A percentile compares a stretch with the other conserved stretches of the same genome.
These are phyloP conservation scores for Platynereis dumerilii DNA, from an alignment of 2,888 invertebrate species.

Conservation along the genomic window DNA sequence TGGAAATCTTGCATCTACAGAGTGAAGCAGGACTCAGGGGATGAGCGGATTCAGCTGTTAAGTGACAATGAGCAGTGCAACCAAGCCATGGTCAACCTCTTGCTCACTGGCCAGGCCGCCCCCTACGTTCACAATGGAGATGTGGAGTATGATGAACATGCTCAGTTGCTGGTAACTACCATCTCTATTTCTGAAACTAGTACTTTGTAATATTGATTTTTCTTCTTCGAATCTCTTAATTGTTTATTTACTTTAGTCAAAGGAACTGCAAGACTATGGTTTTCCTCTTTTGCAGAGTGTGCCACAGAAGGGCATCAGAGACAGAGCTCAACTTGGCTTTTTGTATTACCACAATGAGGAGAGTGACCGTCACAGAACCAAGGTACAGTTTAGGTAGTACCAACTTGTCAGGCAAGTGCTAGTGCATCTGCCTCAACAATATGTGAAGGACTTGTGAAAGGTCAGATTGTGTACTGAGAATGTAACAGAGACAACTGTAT, in stretches of 20 bases:
- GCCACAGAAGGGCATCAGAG: slow-evolving; percentile 76
- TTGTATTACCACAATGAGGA: slow-evolving; percentile 72
- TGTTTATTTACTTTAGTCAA: too few relatives aligned
- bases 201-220: too few relatives aligned
- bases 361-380: slow-evolving; percentile 45
- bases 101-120: slow-evolving; percentile 78
- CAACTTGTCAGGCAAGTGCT: neutral
- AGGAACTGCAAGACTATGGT: too few relatives aligned
- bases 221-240: neutral
- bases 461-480: too few relatives aligned
- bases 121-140: slow-evolving; percentile 80
- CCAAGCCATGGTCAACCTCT: slow-evolving; percentile 73
- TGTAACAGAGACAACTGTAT: too few relatives aligned
- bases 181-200: too few relatives aligned
- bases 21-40: slow-evolving; percentile 11
- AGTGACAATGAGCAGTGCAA: slow-evolving; percentile 72
- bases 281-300: slow-evolving; percentile 44
- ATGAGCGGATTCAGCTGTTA: slow-evolving; percentile 55
- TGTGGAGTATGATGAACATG: slow-evolving; percentile 66
- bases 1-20: too few relatives aligned
- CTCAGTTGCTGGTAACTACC: slow-evolving; percentile 47
- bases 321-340: slow-evolving; percentile 75
- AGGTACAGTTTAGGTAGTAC: too few relatives aligned
- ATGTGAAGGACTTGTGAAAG: too few relatives aligned
- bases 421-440: too few relatives aligned